Percentiles rank a stretch among this genome's conserved stretches.
Evolutionary conservation across 1,140 invertebrate species (phyloP).

Genomic region (Papilio polyxenes): DNA sequence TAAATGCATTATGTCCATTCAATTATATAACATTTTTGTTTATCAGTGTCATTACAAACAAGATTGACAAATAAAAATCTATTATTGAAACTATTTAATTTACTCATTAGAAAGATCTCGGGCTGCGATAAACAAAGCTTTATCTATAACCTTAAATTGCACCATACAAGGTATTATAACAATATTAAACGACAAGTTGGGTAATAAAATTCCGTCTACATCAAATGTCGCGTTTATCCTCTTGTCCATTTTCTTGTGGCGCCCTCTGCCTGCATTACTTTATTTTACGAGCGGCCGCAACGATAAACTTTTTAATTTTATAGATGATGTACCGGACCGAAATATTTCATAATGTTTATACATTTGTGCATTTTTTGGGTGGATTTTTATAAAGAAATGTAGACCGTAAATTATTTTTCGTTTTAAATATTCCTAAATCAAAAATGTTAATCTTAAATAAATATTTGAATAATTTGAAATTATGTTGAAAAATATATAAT

Average conservation of each 20-base stretch:
- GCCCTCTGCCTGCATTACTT: conserved; percentile 40
- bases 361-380: background rate
- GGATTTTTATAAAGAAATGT: background rate
- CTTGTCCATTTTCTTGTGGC: conserved; percentile 13
- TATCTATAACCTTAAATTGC: conserved; percentile 40
- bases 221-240: conserved; percentile 8
- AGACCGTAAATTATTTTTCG: background rate
- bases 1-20: no score
- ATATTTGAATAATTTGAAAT: no score
- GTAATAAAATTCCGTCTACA: conserved; percentile 4
- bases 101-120: no score
- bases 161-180: conserved; percentile 22
- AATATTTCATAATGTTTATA: background rate
- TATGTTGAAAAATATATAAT: background rate
- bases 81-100: no score
- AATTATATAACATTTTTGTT: no score
- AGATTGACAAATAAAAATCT: no score
- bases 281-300: conserved; percentile 64
- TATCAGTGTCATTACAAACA: no score
- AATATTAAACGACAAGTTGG: conserved; percentile 43
- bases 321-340: conserved; percentile 40
- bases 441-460: no score
- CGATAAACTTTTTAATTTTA: conserved; percentile 76
- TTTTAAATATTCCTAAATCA: no score
- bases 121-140: conserved; percentile 54